Conservation (phyloP, 2,113 vertebrate species). For the Emydocephalus ijimae region DNA sequence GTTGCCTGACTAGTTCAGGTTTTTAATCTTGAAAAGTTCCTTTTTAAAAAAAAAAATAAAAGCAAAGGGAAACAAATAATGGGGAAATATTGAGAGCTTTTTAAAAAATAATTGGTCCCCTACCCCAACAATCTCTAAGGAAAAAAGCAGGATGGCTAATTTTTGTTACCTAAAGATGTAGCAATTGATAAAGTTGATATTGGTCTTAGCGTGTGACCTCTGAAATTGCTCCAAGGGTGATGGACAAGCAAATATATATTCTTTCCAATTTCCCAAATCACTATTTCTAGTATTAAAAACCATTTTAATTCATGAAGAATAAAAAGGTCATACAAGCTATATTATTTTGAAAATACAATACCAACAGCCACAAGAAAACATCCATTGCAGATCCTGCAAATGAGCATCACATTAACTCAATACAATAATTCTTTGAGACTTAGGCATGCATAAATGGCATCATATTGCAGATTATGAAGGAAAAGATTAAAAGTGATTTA, state of each 20-base stretch:
- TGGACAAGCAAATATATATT: not conserved
- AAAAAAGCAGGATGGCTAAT: not conserved
- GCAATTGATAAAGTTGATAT: not conserved
- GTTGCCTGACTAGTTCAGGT: not conserved
- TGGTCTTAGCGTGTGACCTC: not conserved
- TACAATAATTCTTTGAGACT: constrained; percentile 8
- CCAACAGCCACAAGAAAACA: not conserved
- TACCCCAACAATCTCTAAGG: not conserved
- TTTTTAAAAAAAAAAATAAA: not conserved
- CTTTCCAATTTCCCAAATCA: not conserved
- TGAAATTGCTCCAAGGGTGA: not conserved
- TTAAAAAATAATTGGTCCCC: not conserved
- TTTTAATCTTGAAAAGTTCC: not conserved
- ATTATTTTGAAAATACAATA: fast-evolving
- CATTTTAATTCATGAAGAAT: not conserved
- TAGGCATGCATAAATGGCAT: not conserved
- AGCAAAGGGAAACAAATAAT: not conserved
- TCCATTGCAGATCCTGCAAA: not conserved
- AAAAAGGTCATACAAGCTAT: not conserved
- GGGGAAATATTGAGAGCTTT: not conserved
- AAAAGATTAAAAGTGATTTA: not conserved
- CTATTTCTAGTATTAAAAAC: not conserved
- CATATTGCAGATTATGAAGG: not conserved
- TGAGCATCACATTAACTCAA: not conserved
- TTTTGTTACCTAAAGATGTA: not conserved